Base-by-base conservation (phyloP, 2,113 vertebrate species). In the Xiphophorus couchianus region DNA sequence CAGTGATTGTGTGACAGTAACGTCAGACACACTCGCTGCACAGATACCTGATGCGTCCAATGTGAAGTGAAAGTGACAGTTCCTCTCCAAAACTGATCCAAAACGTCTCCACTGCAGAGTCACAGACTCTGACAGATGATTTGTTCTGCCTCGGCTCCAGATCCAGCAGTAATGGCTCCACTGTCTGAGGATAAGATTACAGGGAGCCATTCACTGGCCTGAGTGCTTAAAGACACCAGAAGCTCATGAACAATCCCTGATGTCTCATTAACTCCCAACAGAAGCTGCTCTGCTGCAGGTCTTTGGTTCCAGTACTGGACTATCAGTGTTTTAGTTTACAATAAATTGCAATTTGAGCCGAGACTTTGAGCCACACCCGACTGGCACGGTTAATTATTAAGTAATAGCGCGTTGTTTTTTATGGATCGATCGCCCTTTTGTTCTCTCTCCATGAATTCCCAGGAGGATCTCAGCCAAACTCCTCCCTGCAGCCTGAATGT, bases 301-400 rank as follows among this genome's bases (percentile, higher is more conserved):
- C 44, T 48, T 48, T n/a, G 51, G 51, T 7, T 58, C 51, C 17
- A 11, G 25, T n/a, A 9, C 5, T 22, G 14, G 5, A 5, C 5
- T 7, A 51, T 51, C 48, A 51, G 17, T 54, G 22, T 54, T 51
- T 54, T 54, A n/a, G 22, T 25, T 54, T 3, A 54, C 22, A 54
- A 25, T 25, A 25, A 25, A 54, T 54, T 54, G n/a, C 22, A 25
- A 25, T 54, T 25, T 54, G 51, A 58, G 51, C 11, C 5, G 51
- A n/a, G 51, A 64, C 54, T 37, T 6, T 15, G 17, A 63, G 77
- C 70, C 14, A 0, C 44, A 4, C 61, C 80, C 65, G 25, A 62
- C 8, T 65, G 66, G n/a, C 22, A 1, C n/a, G 3, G 37, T 89
- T 35, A 88, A 91, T 89, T 71, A 91, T 85, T 75, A 0, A 89